These are phyloP conservation scores for Pteropus alecto DNA, from an alignment of 2,113 vertebrate genomes.

Conservation along the genomic window DNA sequence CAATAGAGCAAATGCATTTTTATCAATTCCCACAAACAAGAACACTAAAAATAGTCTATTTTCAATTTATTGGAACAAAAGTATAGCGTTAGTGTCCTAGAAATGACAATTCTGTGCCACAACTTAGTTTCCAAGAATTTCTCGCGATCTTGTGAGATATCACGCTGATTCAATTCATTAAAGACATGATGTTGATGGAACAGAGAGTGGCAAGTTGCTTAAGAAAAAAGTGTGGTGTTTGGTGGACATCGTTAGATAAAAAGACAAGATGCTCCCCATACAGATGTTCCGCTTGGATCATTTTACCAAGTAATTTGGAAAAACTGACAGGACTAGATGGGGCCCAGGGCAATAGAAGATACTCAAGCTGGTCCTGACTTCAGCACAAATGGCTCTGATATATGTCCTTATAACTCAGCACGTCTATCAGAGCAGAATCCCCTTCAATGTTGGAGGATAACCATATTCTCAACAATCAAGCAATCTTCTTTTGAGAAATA, in stretches of 20 bases:
- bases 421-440: background rate
- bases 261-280: background rate
- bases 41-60: background rate
- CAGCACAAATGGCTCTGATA: background rate
- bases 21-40: background rate
- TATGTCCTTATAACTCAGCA: background rate
- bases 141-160: background rate
- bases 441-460: background rate
- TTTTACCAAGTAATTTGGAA: background rate
- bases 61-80: background rate
- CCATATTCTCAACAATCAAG: background rate
- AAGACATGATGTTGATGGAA: background rate
- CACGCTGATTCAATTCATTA: background rate
- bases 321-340: background rate
- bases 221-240: background rate
- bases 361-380: background rate
- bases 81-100: background rate
- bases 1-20: background rate
- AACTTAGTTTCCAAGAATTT: background rate
- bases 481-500: background rate
- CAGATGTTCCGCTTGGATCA: background rate
- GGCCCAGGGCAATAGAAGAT: background rate
- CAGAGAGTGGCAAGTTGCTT: background rate
- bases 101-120: background rate
- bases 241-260: background rate